Percentiles rank a stretch among this genome's conserved stretches.
These are phyloP conservation scores for Pandion haliaetus DNA, from an alignment of 2,113 vertebrate species.

Conservation along the genomic window DNA sequence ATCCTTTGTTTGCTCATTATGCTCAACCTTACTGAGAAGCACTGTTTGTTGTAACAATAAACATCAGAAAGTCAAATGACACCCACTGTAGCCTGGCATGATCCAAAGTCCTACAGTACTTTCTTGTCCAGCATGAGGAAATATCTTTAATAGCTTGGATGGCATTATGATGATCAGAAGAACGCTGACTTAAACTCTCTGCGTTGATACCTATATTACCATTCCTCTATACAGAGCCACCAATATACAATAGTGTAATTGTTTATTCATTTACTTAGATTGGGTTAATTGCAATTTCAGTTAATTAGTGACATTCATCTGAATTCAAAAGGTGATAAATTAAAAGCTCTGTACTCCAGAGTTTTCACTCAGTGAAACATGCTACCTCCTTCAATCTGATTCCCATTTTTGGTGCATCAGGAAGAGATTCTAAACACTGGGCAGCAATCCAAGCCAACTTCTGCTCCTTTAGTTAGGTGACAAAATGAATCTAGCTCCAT, in stretches of 20 bases:
- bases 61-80: background rate
- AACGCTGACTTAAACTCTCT: background rate
- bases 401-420: background rate
- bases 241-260: background rate
- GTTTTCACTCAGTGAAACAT: background rate
- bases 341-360: background rate
- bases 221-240: background rate
- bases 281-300: background rate
- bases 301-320: background rate
- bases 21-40: background rate
- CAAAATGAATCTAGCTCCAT: background rate
- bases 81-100: background rate
- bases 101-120: background rate
- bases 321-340: background rate
- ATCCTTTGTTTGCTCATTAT: background rate
- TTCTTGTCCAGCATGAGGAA: background rate
- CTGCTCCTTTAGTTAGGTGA: background rate
- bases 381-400: background rate
- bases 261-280: background rate
- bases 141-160: background rate
- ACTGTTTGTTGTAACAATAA: background rate
- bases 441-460: background rate
- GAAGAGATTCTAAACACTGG: background rate
- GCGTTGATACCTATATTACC: background rate
- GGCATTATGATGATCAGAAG: background rate